phyloP scores from a whole-genome alignment of 2,888 invertebrate genomes.

The Drosophila maculinotata region DNA sequence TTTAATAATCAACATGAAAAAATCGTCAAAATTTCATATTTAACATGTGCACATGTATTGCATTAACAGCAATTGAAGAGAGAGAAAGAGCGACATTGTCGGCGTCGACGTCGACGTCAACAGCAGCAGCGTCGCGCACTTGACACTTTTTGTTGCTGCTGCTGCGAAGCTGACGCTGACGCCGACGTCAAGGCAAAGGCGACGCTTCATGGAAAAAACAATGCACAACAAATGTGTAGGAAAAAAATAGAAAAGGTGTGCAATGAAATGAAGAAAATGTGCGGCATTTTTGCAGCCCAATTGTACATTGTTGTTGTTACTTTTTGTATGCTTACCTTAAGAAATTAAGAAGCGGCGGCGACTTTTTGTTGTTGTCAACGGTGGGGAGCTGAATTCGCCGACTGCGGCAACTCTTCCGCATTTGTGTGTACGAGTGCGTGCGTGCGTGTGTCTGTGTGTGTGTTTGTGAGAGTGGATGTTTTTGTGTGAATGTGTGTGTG shows the following conservation, averaged over 20 bases:
- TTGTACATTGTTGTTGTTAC: slow-evolving; percentile 17
- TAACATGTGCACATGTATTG: slow-evolving; percentile 58
- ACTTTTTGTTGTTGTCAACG: slow-evolving; percentile 38
- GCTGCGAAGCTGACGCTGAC: slow-evolving; percentile 19
- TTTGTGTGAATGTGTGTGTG: slow-evolving; percentile 31
- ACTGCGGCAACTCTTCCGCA: slow-evolving; percentile 68
- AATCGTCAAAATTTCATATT: slow-evolving; percentile 27
- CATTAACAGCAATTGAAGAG: slow-evolving; percentile 28
- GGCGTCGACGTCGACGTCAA: slow-evolving; percentile 12
- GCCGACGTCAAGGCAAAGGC: slow-evolving; percentile 27
- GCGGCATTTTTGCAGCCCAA: slow-evolving; percentile 31
- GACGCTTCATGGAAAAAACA: slow-evolving; percentile 43
- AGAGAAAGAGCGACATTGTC: slow-evolving; percentile 13
- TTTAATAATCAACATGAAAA: slow-evolving; percentile 51
- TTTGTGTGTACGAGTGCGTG: slow-evolving; percentile 40
- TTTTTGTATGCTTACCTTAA: slow-evolving; percentile 56
- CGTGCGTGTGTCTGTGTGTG: slow-evolving; percentile 11
- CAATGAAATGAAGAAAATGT: slow-evolving; percentile 41
- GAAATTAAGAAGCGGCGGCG: slow-evolving; percentile 44
- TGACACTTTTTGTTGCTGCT: slow-evolving; percentile 56
- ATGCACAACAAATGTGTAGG: slow-evolving; percentile 41
- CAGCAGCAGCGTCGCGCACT: slow-evolving; percentile 51
- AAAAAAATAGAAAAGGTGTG: slow-evolving; percentile 36
- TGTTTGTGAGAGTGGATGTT: slow-evolving; percentile 33
- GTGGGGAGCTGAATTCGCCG: slow-evolving; percentile 42